Percentiles rank a stretch among this genome's conserved stretches.
These are phyloP conservation scores for Plectrocnemia conspersa DNA, from an alignment of 1,140 invertebrate species.

Conservation along the genomic window DNA sequence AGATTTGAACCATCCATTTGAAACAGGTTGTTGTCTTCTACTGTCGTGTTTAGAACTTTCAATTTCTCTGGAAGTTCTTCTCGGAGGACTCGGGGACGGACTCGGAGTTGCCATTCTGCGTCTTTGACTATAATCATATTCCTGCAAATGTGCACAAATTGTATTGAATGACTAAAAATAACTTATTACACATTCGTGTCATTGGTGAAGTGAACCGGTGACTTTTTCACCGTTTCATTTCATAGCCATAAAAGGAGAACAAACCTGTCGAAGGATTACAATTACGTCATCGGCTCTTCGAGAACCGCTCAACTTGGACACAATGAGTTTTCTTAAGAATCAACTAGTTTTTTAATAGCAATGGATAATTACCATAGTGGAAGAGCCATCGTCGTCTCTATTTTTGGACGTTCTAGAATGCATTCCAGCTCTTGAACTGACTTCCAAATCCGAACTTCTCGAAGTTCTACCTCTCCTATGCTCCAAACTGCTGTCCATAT, in stretches of 20 bases:
- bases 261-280: neutral
- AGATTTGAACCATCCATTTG: constrained; percentile 60
- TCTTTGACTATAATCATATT: constrained; percentile 59
- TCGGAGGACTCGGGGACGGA: constrained; percentile 59
- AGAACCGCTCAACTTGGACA: neutral
- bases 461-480: constrained; percentile 5
- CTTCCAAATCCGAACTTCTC: constrained; percentile 32
- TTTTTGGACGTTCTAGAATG: constrained; percentile 40
- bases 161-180: too few relatives aligned
- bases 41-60: constrained; percentile 37
- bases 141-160: constrained; percentile 45
- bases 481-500: constrained; percentile 7
- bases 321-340: neutral
- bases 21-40: constrained; percentile 38
- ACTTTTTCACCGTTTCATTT: neutral
- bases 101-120: constrained; percentile 67
- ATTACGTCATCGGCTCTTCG: neutral
- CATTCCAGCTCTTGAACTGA: constrained; percentile 37
- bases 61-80: neutral
- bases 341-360: neutral
- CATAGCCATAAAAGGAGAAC: neutral
- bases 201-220: neutral
- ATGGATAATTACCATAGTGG: constrained; percentile 9
- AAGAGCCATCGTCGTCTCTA: constrained; percentile 30
- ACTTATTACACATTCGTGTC: too few relatives aligned